A percentile compares a stretch with the other conserved stretches of the same genome.
Evolutionary conservation across 2,888 invertebrate species (phyloP).

Genomic region (Argyresthia goedartella): DNA sequence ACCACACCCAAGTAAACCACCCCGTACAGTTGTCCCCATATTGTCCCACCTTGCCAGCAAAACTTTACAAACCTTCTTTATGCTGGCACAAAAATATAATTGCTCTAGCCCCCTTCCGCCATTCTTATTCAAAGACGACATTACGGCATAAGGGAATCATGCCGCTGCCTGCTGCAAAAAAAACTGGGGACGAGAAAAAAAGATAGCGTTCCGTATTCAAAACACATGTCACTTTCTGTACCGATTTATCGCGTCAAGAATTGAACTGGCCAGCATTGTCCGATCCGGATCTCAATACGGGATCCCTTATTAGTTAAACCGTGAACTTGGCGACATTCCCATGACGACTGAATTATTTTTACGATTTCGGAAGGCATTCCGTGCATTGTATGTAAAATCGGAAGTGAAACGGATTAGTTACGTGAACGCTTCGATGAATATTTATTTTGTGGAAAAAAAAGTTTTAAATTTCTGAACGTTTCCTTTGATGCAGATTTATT

Average conservation of each 20-base stretch:
- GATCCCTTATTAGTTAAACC: constrained; percentile 55
- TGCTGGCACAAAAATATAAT: constrained; percentile 54
- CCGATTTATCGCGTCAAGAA: constrained; percentile 53
- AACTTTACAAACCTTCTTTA: constrained; percentile 26
- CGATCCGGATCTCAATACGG: constrained; percentile 19
- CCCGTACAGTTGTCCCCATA: constrained; percentile 31
- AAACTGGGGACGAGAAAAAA: constrained; percentile 19
- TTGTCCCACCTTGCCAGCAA: constrained; percentile 41
- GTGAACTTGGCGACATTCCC: constrained; percentile 58
- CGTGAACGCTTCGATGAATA: constrained; percentile 35
- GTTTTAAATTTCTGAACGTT: constrained; percentile 3
- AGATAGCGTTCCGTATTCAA: constrained; percentile 60
- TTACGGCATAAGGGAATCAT: constrained; percentile 12
- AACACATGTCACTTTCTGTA: constrained; percentile 62
- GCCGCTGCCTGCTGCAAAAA: constrained; percentile 21
- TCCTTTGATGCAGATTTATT: background rate
- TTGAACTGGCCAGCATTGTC: constrained; percentile 32
- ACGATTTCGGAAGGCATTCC: constrained; percentile 41
- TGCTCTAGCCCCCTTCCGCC: constrained; percentile 50
- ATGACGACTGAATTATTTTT: constrained; percentile 57
- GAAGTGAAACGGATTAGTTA: constrained; percentile 56
- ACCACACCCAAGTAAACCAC: constrained; percentile 45
- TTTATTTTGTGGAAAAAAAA: constrained; percentile 14
- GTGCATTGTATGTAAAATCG: constrained; percentile 32
- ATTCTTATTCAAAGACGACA: constrained; percentile 24